phyloP scores from a whole-genome alignment of 2,888 invertebrate species.

The Apamea sordens region DNA sequence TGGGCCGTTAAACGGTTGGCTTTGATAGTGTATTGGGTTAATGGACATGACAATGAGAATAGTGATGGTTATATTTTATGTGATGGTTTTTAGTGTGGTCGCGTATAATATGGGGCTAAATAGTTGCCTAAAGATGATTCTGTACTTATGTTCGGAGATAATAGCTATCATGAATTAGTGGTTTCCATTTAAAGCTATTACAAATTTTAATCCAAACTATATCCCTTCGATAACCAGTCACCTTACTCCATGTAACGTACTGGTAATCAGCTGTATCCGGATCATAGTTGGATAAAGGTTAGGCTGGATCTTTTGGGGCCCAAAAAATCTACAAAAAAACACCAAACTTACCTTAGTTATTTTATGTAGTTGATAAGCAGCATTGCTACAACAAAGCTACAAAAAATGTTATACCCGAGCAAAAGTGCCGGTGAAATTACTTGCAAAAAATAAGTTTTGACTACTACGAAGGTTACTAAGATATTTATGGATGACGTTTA shows the following conservation, averaged over 20 bases:
- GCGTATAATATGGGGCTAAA: not conserved
- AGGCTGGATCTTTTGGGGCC: too few species aligned
- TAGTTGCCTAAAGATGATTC: too few species aligned
- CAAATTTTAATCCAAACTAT: too few species aligned
- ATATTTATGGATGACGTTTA: not conserved
- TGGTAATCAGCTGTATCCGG: too few species aligned
- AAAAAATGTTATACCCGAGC: not conserved
- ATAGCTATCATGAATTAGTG: not conserved
- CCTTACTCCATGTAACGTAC: too few species aligned
- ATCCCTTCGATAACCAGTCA: too few species aligned
- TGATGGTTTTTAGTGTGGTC: not conserved
- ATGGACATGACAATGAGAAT: conserved; percentile 14
- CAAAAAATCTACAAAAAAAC: not conserved
- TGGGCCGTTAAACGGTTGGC: conserved; percentile 35
- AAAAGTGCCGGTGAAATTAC: not conserved
- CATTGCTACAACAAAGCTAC: not conserved
- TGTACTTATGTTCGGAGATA: not conserved
- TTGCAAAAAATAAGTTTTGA: not conserved
- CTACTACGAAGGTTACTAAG: too few species aligned
- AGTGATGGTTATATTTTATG: not conserved
- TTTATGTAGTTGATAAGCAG: not conserved
- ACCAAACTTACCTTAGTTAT: not conserved
- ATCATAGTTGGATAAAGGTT: too few species aligned
- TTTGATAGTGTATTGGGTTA: conserved; percentile 13
- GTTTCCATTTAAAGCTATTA: too few species aligned